Base-by-base conservation (phyloP, 2,113 vertebrate genomes). In the Scomber japonicus region DNA sequence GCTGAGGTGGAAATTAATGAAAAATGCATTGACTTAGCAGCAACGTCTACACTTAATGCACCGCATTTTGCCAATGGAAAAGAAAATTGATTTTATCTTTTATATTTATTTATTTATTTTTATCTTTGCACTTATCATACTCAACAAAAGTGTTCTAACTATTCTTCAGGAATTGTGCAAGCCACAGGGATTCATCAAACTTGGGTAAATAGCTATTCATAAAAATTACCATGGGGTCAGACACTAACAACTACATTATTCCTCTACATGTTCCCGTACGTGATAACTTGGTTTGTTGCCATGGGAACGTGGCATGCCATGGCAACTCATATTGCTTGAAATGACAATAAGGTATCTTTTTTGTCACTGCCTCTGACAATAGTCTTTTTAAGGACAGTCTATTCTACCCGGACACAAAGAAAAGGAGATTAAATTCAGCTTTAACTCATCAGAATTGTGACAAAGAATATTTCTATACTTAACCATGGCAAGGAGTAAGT, bases 271-370 rank as follows among this genome's bases (percentile, higher is more conserved):
- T 86, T 40, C 35, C 35, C 9, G 6, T 40, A 85, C 45, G 9
- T 1, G 3, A 82, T 69, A 71, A 90, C 64, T 84, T 76, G 57
- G 35, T 84, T 74, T 85, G 90, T 93, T 91, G 70, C 84, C 81
- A 93, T 90, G 86, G 90, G 68, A 91, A 91, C 84, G 46, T 11
- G 69, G 40, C 71, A 68, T 70, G 60, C 75, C 60, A 72, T 66
- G 53, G 78, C 71, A 80, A 88, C 79, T 75, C 70, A 11, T 56
- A 71, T 80, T 63, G 49, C 67, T 66, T 11, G 7, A 35, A 51
- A 74, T 79, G 49, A 65, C 59, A 84, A 80, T 74, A 51, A 72
- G 49, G 57, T 63, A 54, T 55, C 40, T 55, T 80, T 27, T 71
- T 59, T 67, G 48, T 35, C 14, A 7, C 61, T 7, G 40, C 48